These are phyloP conservation scores for Allolobophora icterica DNA, from an alignment of 2,888 invertebrate species.

Conservation along the genomic window DNA sequence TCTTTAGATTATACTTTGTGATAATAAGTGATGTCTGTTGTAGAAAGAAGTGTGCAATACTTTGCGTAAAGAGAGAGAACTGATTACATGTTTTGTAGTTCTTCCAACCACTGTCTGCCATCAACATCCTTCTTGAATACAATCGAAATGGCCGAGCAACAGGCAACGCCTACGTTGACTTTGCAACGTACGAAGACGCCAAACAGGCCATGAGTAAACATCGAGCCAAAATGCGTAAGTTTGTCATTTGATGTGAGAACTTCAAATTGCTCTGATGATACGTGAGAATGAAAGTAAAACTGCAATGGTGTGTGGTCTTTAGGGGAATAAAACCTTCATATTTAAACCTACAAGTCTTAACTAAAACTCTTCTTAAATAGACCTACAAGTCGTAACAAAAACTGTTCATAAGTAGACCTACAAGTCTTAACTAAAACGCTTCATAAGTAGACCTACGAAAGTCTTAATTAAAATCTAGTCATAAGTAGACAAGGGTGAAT, in stretches of 20 bases:
- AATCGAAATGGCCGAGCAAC: slow-evolving; percentile 85
- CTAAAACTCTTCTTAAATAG: no score
- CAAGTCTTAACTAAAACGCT: neutral
- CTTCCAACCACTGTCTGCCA: slow-evolving; percentile 86
- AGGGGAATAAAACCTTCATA: neutral
- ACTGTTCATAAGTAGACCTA: neutral
- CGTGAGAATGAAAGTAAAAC: neutral
- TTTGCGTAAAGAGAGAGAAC: neutral
- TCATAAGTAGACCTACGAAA: neutral
- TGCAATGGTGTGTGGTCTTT: neutral
- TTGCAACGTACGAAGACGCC: slow-evolving; percentile 88
- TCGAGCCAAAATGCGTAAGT: slow-evolving; percentile 49
- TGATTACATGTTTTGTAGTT: slow-evolving; percentile 72
- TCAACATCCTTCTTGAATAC: slow-evolving; percentile 77
- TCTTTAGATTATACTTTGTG: neutral
- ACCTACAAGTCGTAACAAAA: no score
- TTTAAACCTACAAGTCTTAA: no score
- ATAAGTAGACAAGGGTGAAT: neutral
- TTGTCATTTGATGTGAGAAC: neutral
- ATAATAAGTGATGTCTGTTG: neutral
- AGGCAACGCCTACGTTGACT: slow-evolving; percentile 94
- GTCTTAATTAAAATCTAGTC: no score
- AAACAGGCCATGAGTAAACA: slow-evolving; percentile 77
- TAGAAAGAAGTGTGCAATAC: neutral
- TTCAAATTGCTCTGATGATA: neutral